phyloP scores from a whole-genome alignment of 2,797 vertebrate species.

The Cacajao melanocephalus region DNA sequence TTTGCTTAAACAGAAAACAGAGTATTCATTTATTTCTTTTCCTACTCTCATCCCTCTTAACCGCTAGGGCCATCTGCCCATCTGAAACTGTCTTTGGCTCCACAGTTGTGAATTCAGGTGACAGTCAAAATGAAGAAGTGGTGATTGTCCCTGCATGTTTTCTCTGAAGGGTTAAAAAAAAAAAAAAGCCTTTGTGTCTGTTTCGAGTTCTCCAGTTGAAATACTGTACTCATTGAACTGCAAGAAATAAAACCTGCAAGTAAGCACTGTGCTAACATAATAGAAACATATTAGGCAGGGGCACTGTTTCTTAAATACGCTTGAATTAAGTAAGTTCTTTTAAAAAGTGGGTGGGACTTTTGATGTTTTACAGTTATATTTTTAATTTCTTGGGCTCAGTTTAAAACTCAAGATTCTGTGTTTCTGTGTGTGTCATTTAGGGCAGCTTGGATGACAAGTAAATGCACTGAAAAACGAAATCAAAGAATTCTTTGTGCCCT shows the following conservation, averaged over 20 bases:
- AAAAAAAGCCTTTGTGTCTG: background rate
- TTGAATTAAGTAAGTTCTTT: background rate
- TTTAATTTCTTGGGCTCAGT: background rate
- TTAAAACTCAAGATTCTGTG: background rate
- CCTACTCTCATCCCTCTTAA: background rate
- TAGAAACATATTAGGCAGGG: background rate
- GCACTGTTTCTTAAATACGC: background rate
- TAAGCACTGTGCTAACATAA: background rate
- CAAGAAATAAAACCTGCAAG: background rate
- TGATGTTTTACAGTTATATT: background rate
- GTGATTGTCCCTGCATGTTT: background rate
- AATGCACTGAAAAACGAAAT: background rate
- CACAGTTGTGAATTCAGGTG: constrained; percentile 49
- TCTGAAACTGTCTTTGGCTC: constrained; percentile 8
- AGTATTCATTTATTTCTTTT: background rate
- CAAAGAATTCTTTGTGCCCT: background rate
- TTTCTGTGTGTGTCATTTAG: constrained; percentile 41
- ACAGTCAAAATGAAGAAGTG: constrained; percentile 55
- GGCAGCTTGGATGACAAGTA: background rate
- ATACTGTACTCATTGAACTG: background rate
- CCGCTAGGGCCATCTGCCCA: constrained; percentile 38
- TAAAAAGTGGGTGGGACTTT: background rate
- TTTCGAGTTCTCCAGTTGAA: constrained; percentile 30
- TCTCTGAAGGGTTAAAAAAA: background rate
- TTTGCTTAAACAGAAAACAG: constrained; percentile 36